Conservation (phyloP, 64 coral and sea anemone genomes). For the Stichodactyla mertensii region DNA sequence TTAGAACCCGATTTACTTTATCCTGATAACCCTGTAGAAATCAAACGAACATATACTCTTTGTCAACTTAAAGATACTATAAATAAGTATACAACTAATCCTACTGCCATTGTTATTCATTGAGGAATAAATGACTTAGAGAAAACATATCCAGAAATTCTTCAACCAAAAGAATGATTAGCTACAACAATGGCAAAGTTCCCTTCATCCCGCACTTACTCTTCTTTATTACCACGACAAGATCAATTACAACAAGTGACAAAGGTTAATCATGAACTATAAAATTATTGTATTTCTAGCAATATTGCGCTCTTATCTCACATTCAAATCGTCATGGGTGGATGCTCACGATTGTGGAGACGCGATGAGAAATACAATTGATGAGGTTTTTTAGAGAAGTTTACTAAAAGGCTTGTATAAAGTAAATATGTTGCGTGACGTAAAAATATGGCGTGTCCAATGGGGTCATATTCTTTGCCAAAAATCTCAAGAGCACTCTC, state of each 20-base stretch:
- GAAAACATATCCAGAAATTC: constrained; percentile 8
- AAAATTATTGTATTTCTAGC: constrained; percentile 33
- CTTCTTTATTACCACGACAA: constrained; percentile 25
- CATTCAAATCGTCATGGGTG: too few relatives aligned
- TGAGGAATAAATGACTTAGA: neutral
- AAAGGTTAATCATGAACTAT: constrained; percentile 30
- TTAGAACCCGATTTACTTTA: constrained; percentile 6
- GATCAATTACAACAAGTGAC: constrained; percentile 20
- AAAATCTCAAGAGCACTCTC: neutral
- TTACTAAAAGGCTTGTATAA: too few relatives aligned
- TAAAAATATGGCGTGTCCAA: too few relatives aligned
- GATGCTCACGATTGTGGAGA: too few relatives aligned
- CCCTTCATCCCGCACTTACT: constrained; percentile 33
- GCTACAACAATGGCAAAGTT: constrained; percentile 2
- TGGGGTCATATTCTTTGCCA: neutral
- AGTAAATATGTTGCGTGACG: too few relatives aligned
- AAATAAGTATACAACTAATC: constrained; percentile 18
- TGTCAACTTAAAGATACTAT: constrained; percentile 22
- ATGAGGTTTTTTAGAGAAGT: too few relatives aligned
- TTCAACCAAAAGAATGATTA: constrained; percentile 11
- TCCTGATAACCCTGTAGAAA: constrained; percentile 34
- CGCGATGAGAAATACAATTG: too few relatives aligned
- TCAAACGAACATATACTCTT: constrained; percentile 33
- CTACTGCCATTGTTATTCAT: constrained; percentile 23
- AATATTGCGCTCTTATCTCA: constrained; percentile 22